These are phyloP conservation scores for Rhadina sibilatrix DNA, from an alignment of 2,113 vertebrate species.

Conservation along the genomic window DNA sequence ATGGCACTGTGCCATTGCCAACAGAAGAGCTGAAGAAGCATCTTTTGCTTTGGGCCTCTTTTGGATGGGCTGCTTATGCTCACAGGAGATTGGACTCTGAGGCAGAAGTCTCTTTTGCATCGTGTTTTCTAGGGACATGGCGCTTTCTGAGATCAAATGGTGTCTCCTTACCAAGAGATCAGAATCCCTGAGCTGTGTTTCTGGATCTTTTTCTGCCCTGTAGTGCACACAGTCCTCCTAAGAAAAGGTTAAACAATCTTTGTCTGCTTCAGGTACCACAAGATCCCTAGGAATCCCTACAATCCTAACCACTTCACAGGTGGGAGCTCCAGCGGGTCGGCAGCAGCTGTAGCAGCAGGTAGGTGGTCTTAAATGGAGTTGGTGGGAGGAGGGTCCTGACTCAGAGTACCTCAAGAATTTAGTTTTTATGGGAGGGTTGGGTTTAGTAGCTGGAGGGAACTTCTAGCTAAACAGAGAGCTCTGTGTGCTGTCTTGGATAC, in stretches of 20 bases:
- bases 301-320: constrained; percentile 63
- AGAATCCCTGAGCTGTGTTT: not conserved
- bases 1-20: not conserved
- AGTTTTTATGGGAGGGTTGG: not conserved
- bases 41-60: not conserved
- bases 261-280: constrained; percentile 58
- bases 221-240: not conserved
- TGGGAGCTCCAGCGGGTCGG: constrained; percentile 71
- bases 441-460: not conserved
- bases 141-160: not conserved
- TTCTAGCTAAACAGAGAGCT: not conserved
- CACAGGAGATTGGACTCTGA: not conserved
- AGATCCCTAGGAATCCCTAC: constrained; percentile 67
- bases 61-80: not conserved
- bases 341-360: constrained; percentile 71
- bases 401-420: not conserved
- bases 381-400: not conserved
- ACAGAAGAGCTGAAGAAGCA: not conserved
- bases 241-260: not conserved
- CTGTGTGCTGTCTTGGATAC: not conserved
- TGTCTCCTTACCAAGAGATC: not conserved
- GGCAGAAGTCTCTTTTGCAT: not conserved
- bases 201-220: not conserved
- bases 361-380: not conserved
- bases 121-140: not conserved